phyloP scores from a whole-genome alignment of 2,113 vertebrate species.

The Gambusia holbrooki region DNA sequence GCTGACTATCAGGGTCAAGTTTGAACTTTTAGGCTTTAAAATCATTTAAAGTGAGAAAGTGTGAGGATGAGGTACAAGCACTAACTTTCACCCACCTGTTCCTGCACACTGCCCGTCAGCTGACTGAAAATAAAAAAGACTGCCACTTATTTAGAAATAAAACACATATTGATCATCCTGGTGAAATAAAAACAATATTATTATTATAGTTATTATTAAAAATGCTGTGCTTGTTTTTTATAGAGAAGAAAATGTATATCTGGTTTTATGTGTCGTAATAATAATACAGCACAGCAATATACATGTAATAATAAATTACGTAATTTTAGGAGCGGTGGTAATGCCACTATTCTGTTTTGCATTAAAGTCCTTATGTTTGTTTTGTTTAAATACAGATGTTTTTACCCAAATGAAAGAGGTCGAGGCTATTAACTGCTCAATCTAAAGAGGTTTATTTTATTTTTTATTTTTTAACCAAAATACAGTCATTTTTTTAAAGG shows the following conservation, averaged over 20 bases:
- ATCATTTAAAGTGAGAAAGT: too few relatives aligned
- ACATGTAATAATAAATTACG: neutral
- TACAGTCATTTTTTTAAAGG: too few relatives aligned
- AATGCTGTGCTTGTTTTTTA: too few relatives aligned
- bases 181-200: too few relatives aligned
- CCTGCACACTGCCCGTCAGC: neutral
- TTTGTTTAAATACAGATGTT: neutral
- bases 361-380: neutral
- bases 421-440: too few relatives aligned
- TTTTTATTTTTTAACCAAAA: too few relatives aligned
- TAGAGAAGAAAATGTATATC: too few relatives aligned
- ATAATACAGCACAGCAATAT: neutral
- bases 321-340: neutral
- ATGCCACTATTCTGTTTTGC: neutral
- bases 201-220: too few relatives aligned
- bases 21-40: neutral
- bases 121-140: neutral
- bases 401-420: neutral
- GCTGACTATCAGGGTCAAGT: neutral
- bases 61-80: neutral
- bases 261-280: neutral
- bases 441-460: too few relatives aligned
- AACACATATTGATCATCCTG: neutral
- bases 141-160: neutral
- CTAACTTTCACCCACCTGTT: neutral